Conservation (phyloP, 35 echinoderm and acorn worm species). For the Lytechinus variegatus region DNA sequence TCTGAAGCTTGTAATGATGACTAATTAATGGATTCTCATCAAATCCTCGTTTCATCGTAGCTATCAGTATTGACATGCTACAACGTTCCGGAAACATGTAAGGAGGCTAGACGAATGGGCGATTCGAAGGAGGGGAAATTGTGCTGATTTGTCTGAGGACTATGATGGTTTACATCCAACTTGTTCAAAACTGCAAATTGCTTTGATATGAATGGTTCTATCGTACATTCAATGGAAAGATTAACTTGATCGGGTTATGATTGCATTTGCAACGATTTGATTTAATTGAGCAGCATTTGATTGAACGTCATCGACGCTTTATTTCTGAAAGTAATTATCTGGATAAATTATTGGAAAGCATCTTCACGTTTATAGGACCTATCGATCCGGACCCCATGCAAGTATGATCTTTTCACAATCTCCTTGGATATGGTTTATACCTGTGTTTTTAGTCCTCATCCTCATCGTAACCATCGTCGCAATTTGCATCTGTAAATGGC, state of each 20-base stretch:
- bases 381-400: neutral
- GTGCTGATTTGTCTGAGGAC: too few species aligned
- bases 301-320: neutral
- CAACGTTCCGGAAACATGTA: too few species aligned
- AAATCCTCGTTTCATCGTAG: neutral
- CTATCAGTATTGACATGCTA: neutral
- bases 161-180: too few species aligned
- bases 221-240: too few species aligned
- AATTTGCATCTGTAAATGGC: conserved; percentile 60
- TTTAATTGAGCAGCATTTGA: too few species aligned
- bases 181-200: too few species aligned
- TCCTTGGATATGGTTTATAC: conserved; percentile 65
- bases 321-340: too few species aligned
- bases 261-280: too few species aligned
- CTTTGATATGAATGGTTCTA: too few species aligned
- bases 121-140: too few species aligned
- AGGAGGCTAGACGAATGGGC: too few species aligned
- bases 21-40: neutral
- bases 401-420: neutral
- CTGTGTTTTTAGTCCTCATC: conserved; percentile 57
- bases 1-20: neutral
- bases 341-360: too few species aligned
- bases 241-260: neutral
- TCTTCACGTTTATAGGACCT: neutral
- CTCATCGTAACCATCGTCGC: conserved; percentile 44